A percentile compares a stretch with the other conserved stretches of the same genome.
phyloP scores from a whole-genome alignment of 2,797 vertebrate species.

The Gastrophryne carolinensis region DNA sequence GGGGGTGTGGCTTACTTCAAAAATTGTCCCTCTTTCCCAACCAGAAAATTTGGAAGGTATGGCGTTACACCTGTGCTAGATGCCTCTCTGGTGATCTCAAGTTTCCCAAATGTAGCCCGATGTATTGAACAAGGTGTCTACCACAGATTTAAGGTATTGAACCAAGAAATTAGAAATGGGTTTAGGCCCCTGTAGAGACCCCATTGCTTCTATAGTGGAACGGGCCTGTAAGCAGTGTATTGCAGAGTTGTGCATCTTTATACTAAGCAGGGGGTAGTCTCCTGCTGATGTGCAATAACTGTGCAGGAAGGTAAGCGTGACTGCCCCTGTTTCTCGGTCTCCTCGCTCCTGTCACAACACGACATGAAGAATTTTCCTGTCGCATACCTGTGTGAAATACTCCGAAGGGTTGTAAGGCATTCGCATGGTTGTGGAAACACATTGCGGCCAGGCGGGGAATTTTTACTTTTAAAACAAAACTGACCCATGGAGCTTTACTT shows the following conservation, averaged over 20 bases:
- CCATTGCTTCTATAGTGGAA: too few relatives aligned
- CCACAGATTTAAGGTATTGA: too few relatives aligned
- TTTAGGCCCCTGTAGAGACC: too few relatives aligned
- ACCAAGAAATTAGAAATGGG: too few relatives aligned
- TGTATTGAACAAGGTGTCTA: too few relatives aligned
- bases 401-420: not conserved
- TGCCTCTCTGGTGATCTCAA: too few relatives aligned
- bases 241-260: not conserved
- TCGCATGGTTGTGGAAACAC: not conserved
- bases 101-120: too few relatives aligned
- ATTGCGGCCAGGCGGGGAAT: not conserved
- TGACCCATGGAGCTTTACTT: not conserved
- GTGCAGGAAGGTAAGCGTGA: too few relatives aligned
- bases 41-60: too few relatives aligned
- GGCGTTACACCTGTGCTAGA: too few relatives aligned
- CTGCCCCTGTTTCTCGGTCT: slow-evolving; percentile 2
- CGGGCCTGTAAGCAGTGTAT: not conserved
- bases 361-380: slow-evolving; percentile 21
- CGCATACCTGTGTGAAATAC: slow-evolving; percentile 28
- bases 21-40: too few relatives aligned
- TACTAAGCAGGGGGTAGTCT: not conserved
- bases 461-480: not conserved
- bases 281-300: not conserved
- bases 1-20: too few relatives aligned
- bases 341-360: slow-evolving; percentile 30